Base-by-base conservation (phyloP, 2,797 vertebrate genomes). In the Pangasius larnaudii region DNA sequence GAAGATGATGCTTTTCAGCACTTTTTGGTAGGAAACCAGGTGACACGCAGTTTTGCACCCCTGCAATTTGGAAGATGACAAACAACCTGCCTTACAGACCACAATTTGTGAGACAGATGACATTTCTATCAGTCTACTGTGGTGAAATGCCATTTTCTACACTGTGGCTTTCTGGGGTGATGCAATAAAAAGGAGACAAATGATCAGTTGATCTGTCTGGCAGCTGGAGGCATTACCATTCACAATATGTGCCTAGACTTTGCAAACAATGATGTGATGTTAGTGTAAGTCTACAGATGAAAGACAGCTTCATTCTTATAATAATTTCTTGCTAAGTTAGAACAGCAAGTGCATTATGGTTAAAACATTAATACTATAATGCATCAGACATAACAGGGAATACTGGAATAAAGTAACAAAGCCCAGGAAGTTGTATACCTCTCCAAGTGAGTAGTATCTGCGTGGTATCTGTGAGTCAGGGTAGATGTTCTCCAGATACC, bases 391-490 rank as follows among this genome's bases (percentile, higher is more conserved):
- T 65, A 89, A 92, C 65, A 39, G 1, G 56, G 5, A 36, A 74
- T 30, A 81, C 18, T 36, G 2, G 30, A 27, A 11, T 72, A 86
- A 78, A 79, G 14, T 18, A 39, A 27, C 24, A 51, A 53, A 49
- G 51, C 95, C 24, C n/a, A 86, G n/a, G 63, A 56, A 22, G 14
- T 5, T 16, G 72, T 33, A 87, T 97, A 99, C 98, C 97, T 99
- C 98, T 93, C 99, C 99, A 87, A 99, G 97, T n/a, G 98, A 99
- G 93, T 96, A 98, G 94, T 99, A 99, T 94, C 98, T 97, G 91
- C 98, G 96, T 0, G 99, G 98, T 89, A 99, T 99, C 97, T 99
- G 98, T 27, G 98, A 99, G 93, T 99, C 98, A 0, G 98, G 98
- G 90, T 99, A 99, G 92, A 99, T 95, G 93, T 98, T 98, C 93